Evolutionary conservation across 2,888 invertebrate species (phyloP), one percentile per base, ranked within the genome.

Genomic region (Dusona sp.): DNA sequence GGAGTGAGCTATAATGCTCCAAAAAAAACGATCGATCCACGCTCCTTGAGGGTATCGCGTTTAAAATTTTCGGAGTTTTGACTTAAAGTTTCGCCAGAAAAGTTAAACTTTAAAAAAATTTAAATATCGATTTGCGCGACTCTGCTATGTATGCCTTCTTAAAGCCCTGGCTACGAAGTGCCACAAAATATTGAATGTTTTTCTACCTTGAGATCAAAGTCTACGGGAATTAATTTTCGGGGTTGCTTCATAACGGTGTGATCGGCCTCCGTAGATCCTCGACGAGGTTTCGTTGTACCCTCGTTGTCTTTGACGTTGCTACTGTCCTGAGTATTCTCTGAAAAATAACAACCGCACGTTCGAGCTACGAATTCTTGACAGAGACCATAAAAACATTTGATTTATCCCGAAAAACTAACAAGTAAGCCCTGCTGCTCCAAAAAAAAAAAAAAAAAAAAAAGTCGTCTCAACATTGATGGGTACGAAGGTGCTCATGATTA

Each of bases 201-300:
- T 29, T 61, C 77, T 48, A 92, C 93, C 91, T 93, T 92, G 3
- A 93, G 88, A 89, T 93, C 93, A 68, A 94, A 93, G 86, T 93
- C 93, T 33, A 93, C 92, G n/a, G 93, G 93, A 83, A 93, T 93
- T 48, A 93, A 83, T 90, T 93, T 93, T 70, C 92, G 91, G 7
- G 90, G 87, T 64, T 87, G 89, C 65, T 85, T 87, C 61, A 79
- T 84, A 22, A 80, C 79, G 11, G 84, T 64, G 25, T 74, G 57
- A 51, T 84, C 86, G 38, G 84, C 22, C 48, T 87, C 86, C 38
- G 77, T 80, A 13, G 84, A 82, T 85, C 90, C 89, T 16, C 91
- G 88, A 61, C 89, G 84, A 70, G 90, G 88, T 86, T 89, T 91
- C 42, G 91, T 89, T 57, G 85, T 83, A 19, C 72, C 72, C 3